These are phyloP conservation scores for Drosophila prostipennis DNA, from an alignment of 2,888 invertebrate genomes.

Conservation along the genomic window DNA sequence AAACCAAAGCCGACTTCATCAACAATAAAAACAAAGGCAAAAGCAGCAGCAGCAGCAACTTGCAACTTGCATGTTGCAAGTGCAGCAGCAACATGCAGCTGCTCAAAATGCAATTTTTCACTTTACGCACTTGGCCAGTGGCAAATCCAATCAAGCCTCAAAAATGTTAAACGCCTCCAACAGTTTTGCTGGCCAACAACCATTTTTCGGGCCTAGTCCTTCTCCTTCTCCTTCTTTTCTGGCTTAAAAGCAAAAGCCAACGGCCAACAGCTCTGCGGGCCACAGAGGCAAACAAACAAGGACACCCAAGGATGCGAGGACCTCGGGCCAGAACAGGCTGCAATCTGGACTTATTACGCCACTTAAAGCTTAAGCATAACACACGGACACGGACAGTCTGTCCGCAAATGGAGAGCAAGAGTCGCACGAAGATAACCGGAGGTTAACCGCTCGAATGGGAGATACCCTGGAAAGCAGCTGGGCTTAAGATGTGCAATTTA, in stretches of 20 bases:
- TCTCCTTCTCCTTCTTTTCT: neutral
- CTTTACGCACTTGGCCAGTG: constrained; percentile 55
- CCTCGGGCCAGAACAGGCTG: constrained; percentile 29
- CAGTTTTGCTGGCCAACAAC: constrained; percentile 1
- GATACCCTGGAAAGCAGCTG: neutral
- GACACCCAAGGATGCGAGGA: constrained; percentile 19
- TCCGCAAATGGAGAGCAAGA: constrained; percentile 2
- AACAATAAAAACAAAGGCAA: constrained; percentile 68
- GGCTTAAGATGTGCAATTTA: neutral
- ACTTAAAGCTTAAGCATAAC: constrained; percentile 72
- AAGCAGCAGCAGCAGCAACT: constrained; percentile 43
- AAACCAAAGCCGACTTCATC: constrained; percentile 78
- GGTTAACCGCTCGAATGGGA: neutral
- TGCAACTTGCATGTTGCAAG: constrained; percentile 38
- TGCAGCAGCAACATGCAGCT: constrained; percentile 49
- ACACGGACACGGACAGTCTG: neutral
- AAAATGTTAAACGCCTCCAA: constrained; percentile 77
- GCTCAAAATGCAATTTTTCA: constrained; percentile 79
- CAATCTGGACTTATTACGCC: constrained; percentile 78
- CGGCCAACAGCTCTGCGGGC: constrained; percentile 66
- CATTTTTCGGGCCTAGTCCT: constrained; percentile 21
- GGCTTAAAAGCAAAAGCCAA: constrained; percentile 73
- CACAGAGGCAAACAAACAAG: constrained; percentile 62
- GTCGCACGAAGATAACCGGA: neutral
- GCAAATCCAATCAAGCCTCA: constrained; percentile 80